A percentile compares a stretch with the other conserved stretches of the same genome.
Evolutionary conservation across 2,797 vertebrate species (phyloP).

Genomic region (Hylomyscus alleni): DNA sequence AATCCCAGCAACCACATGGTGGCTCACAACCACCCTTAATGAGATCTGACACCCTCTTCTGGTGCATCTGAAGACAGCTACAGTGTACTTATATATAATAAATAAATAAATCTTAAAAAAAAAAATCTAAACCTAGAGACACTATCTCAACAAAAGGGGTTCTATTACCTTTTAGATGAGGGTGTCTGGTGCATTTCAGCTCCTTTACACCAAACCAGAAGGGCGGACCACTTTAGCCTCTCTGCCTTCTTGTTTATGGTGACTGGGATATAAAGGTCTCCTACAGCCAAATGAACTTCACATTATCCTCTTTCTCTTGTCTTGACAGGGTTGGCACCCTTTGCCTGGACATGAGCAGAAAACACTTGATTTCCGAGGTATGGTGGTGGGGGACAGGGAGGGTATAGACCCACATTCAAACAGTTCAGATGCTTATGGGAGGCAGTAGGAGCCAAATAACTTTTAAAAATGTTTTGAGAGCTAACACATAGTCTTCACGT

Average conservation of each 20-base stretch:
- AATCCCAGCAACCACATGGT: too few species aligned
- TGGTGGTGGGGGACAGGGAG: too few species aligned
- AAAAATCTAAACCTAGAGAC: background rate
- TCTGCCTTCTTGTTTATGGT: background rate
- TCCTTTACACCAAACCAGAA: too few species aligned
- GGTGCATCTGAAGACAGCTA: too few species aligned
- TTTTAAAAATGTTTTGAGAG: background rate
- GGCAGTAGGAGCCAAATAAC: too few species aligned
- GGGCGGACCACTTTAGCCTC: background rate
- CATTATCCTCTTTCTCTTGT: too few species aligned
- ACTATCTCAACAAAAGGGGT: background rate
- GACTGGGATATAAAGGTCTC: background rate
- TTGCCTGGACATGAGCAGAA: background rate
- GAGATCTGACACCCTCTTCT: too few species aligned
- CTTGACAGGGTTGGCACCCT: background rate
- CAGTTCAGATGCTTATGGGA: background rate
- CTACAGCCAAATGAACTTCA: too few species aligned
- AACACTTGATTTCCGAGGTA: too few species aligned
- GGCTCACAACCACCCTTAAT: too few species aligned
- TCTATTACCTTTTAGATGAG: background rate
- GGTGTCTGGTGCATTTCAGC: background rate
- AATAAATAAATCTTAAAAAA: too few species aligned
- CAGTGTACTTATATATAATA: too few species aligned
- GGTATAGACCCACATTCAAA: background rate
- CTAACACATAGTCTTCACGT: conserved; percentile 4